Base-by-base conservation (phyloP, 2,888 invertebrate genomes). In the Allophyes oxyacanthae region DNA sequence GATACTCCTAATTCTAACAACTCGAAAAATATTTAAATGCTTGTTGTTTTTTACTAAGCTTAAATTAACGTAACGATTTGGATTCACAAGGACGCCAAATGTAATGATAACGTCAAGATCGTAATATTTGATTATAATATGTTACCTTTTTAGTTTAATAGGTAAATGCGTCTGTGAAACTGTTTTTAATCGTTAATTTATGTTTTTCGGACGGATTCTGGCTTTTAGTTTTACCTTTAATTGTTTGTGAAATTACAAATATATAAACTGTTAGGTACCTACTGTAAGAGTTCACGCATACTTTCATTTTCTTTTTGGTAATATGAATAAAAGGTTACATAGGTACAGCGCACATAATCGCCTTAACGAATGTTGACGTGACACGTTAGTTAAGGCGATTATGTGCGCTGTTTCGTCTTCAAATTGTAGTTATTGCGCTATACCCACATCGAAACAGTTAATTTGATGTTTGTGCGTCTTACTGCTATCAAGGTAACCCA, bases 21-120 rank as follows among this genome's bases (percentile, higher is more conserved):
- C 28, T 28, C 28, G 7, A 28, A 28, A 28, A 28, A 28, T 28
- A 28, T 28, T 28, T 6, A 28, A 28, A 28, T 36, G 34, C 14
- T 0, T 13, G 36, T 37, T 15, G n/a, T 59, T 59, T 61, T 66
- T 72, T 58, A 51, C 40, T 2, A 8, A 45, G 32, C 37, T 45
- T 44, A 51, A 48, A 49, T 58, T 36, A 48, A 20, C 57, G 42
- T 54, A 53, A 63, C 53, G 54, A 70, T 62, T 63, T 55, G 42
- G 42, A 53, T 64, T 60, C 41, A 46, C 75, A 75, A 76, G 74
- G 71, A 65, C 50, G 13, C 34, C n/a, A 53, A 54, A 56, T 42
- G 48, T 58, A 73, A 68, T 51, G 62, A 72, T 65, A 64, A 60
- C 51, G 49, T 61, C 13, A 58, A 75, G 69, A 72, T 74, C 57